phyloP scores from a whole-genome alignment of 2,888 invertebrate genomes.

The Caradrina kadenii region DNA sequence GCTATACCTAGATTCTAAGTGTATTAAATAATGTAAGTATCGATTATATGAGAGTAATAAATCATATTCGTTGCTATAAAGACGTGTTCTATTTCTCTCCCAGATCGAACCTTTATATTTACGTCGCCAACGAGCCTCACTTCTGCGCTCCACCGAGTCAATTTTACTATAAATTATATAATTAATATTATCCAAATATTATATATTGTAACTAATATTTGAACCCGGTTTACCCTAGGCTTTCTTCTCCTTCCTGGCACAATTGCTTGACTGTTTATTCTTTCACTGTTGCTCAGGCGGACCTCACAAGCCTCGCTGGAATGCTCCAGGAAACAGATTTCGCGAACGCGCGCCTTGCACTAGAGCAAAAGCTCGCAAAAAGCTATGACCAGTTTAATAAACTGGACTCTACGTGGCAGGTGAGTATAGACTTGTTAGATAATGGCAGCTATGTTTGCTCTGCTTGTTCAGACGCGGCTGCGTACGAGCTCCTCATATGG shows the following conservation, averaged over 20 bases:
- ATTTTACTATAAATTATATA: too few species aligned
- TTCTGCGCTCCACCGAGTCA: too few species aligned
- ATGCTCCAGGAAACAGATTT: slow-evolving; percentile 75
- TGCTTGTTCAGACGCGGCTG: not conserved
- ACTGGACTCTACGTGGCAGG: slow-evolving; percentile 81
- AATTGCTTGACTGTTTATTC: not conserved
- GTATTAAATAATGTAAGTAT: too few species aligned
- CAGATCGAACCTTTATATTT: too few species aligned
- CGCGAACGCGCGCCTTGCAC: slow-evolving; percentile 63
- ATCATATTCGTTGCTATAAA: too few species aligned
- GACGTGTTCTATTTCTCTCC: too few species aligned
- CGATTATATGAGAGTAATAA: too few species aligned
- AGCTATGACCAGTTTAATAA: slow-evolving; percentile 80
- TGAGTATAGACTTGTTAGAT: slow-evolving; percentile 47
- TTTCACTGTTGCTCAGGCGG: slow-evolving; percentile 70
- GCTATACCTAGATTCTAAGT: too few species aligned
- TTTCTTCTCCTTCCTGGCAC: not conserved
- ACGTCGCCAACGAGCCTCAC: too few species aligned
- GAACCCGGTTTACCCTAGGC: not conserved
- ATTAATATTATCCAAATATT: too few species aligned
- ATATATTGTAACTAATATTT: not conserved
- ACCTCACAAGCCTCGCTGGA: slow-evolving; percentile 74
- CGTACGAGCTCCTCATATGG: too few species aligned
- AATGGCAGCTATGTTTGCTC: not conserved
- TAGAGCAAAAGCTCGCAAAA: slow-evolving; percentile 72